Evolutionary conservation across 2,797 vertebrate species (phyloP).

Genomic region (Microctenopoma steveboyesi): DNA sequence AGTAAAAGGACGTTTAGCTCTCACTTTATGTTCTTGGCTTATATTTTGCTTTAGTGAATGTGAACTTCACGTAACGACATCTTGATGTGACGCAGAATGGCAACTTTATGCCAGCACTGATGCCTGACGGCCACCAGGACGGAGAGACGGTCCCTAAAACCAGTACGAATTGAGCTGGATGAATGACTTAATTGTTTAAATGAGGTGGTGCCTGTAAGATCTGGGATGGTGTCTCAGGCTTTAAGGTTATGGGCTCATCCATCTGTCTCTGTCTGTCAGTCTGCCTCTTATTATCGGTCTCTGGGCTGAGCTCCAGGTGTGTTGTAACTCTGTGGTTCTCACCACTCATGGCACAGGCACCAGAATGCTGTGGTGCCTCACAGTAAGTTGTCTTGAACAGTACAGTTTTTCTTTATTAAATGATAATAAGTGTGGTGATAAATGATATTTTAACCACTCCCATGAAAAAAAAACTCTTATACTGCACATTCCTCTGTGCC

Average conservation of each 20-base stretch:
- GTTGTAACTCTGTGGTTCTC: conserved; percentile 65
- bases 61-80: conserved; percentile 69
- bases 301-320: conserved; percentile 67
- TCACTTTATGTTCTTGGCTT: conserved; percentile 17
- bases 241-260: conserved; percentile 55
- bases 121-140: conserved; percentile 57
- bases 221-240: conserved; percentile 41
- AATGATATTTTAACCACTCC: not conserved
- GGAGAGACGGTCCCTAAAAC: conserved; percentile 43
- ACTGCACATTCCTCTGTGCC: not conserved
- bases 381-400: conserved; percentile 48
- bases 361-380: conserved; percentile 49
- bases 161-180: conserved; percentile 38
- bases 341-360: conserved; percentile 54
- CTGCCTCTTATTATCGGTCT: conserved; percentile 20
- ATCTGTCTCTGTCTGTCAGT: conserved; percentile 28
- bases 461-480: no score
- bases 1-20: not conserved
- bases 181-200: conserved; percentile 41
- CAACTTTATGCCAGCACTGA: conserved; percentile 54
- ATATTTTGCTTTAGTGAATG: conserved; percentile 49
- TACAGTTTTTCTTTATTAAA: conserved; percentile 1
- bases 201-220: conserved; percentile 12
- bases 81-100: conserved; percentile 70
- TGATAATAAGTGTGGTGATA: not conserved